These are phyloP conservation scores for Erythrolamprus reginae DNA, from an alignment of 2,113 vertebrate species.

Conservation along the genomic window DNA sequence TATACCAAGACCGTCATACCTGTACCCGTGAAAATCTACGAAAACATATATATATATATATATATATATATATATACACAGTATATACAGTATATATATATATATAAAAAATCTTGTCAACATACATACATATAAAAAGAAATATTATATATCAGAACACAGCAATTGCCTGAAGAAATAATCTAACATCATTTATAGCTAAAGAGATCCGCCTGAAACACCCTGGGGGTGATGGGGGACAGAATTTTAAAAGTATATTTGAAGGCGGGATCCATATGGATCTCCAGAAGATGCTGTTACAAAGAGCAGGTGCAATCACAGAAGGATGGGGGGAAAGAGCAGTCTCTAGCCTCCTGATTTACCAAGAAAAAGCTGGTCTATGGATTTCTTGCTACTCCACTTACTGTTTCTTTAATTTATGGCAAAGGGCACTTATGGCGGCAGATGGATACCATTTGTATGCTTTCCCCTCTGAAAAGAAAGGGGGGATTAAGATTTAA, in stretches of 20 bases:
- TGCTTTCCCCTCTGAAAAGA: slow-evolving; percentile 10
- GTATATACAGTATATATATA: too few relatives aligned
- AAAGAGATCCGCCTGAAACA: neutral
- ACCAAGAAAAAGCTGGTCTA: neutral
- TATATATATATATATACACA: too few relatives aligned
- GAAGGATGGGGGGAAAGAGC: neutral
- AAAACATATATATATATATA: too few relatives aligned
- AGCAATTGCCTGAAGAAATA: neutral
- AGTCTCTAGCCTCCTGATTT: neutral
- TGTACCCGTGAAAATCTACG: too few relatives aligned
- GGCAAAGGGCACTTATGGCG: slow-evolving; percentile 25
- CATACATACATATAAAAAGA: too few relatives aligned
- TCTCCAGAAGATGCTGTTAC: neutral
- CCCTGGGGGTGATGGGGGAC: rapidly evolving
- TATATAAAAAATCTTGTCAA: too few relatives aligned
- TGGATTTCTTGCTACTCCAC: slow-evolving; percentile 22
- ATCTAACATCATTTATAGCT: neutral
- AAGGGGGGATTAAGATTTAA: slow-evolving; percentile 35
- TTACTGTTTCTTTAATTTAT: slow-evolving; percentile 9
- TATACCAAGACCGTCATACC: too few relatives aligned
- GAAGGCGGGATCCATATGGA: neutral
- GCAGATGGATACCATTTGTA: slow-evolving; percentile 51
- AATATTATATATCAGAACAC: neutral
- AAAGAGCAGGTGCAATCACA: neutral
- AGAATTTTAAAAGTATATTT: neutral